These are phyloP conservation scores for Proctacanthus coquilletti DNA, from an alignment of 1,140 invertebrate species.

Conservation along the genomic window DNA sequence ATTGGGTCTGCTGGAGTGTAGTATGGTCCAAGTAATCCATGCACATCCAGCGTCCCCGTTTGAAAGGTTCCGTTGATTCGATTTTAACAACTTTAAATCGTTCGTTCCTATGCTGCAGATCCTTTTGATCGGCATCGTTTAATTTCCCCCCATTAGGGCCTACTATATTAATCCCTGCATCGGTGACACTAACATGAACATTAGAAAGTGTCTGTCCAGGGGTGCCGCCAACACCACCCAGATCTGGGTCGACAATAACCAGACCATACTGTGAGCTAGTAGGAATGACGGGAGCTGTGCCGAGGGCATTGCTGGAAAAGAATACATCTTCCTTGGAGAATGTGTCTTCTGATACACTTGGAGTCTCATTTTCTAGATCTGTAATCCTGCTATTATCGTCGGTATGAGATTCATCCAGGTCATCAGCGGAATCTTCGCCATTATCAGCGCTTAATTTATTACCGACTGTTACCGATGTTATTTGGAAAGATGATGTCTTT, in stretches of 20 bases:
- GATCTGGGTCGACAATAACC: constrained; percentile 51
- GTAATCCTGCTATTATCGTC: constrained; percentile 69
- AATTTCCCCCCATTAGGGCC: constrained; percentile 40
- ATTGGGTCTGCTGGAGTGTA: constrained; percentile 32
- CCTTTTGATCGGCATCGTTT: constrained; percentile 46
- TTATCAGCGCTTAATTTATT: constrained; percentile 66
- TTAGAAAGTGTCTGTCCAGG: constrained; percentile 30
- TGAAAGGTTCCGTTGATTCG: constrained; percentile 86
- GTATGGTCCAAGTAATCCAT: constrained; percentile 89
- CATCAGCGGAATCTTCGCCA: constrained; percentile 82
- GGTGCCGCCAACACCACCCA: constrained; percentile 10
- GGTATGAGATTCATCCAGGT: constrained; percentile 85
- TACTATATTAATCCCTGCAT: constrained; percentile 47
- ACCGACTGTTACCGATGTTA: constrained; percentile 73
- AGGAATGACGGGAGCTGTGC: constrained; percentile 66
- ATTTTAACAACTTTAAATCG: constrained; percentile 95
- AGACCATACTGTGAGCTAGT: constrained; percentile 70
- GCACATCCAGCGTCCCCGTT: constrained; percentile 85
- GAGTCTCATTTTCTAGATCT: constrained; percentile 70
- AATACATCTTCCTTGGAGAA: constrained; percentile 69
- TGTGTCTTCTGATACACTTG: constrained; percentile 69
- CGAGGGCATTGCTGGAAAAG: constrained; percentile 54
- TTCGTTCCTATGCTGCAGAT: constrained; percentile 61
- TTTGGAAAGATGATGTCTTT: constrained; percentile 73
- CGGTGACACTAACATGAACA: constrained; percentile 44